Percentiles rank a stretch among this genome's conserved stretches.
These are phyloP conservation scores for Sarotherodon lohbergeri DNA, from an alignment of 2,113 vertebrate species.

Conservation along the genomic window DNA sequence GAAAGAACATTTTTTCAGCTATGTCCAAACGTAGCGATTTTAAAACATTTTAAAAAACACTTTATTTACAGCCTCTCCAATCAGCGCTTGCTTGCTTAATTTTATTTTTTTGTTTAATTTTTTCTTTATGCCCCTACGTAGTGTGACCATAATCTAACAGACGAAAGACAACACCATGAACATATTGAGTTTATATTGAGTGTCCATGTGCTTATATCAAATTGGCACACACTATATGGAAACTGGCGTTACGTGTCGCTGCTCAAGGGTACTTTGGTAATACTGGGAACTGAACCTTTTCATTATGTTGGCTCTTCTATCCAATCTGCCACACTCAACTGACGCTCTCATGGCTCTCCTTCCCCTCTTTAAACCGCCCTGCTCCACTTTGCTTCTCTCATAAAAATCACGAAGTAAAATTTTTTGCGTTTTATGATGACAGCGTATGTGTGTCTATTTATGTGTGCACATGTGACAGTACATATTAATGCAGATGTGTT, in stretches of 20 bases:
- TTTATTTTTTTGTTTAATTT: not conserved
- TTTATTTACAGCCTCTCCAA: not conserved
- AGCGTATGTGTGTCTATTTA: not conserved
- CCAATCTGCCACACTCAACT: conserved; percentile 7
- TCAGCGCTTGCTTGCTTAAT: not conserved
- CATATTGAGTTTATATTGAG: not conserved
- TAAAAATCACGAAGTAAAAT: not conserved
- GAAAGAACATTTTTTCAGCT: not conserved
- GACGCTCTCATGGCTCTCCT: not conserved
- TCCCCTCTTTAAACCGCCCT: not conserved
- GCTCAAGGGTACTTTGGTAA: conserved; percentile 7
- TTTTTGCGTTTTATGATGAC: not conserved
- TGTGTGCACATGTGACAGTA: conserved; percentile 7
- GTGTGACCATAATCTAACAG: not conserved
- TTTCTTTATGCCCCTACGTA: not conserved
- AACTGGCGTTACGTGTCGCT: not conserved
- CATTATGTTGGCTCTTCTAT: conserved; percentile 16
- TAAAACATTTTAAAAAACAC: not conserved
- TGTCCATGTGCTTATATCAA: not conserved
- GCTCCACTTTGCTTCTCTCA: not conserved
- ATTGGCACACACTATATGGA: not conserved
- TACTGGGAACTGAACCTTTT: conserved; percentile 7
- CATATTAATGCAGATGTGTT: conserved; percentile 6
- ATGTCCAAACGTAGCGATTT: accelerated
- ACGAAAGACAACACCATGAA: not conserved